Evolutionary conservation across 2,113 vertebrate species (phyloP), one percentile per base, ranked within the genome.

Genomic region (Pelvicachromis taeniatus): DNA sequence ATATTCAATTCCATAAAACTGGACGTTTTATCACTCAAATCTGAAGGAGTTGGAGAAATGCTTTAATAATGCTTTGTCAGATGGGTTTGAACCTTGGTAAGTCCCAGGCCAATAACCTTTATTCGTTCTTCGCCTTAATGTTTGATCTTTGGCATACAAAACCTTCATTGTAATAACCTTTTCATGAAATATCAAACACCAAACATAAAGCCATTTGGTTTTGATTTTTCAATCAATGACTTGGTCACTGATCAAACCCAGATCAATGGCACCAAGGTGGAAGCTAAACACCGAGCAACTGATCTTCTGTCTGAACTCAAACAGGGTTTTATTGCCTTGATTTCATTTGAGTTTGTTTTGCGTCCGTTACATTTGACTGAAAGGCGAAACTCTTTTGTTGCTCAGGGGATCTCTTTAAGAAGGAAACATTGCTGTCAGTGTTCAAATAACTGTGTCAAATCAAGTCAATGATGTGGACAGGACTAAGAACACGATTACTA

Each of bases 371-470:
- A 23, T 35, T 16, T 83, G 70, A 40, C 29, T 78, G 73, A 88
- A 89, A 82, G 0, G 19, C 55, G 38, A 77, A 65, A 54, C 56
- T 10, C 21, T n/a, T 81, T 50, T 70, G 42, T 61, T 9, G 21
- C 40, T 55, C 79, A 9, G 23, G 45, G 35, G 54, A 78, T 68
- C 38, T 78, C 79, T 68, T 38, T 61, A 83, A n/a, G 68, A 79
- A 70, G 29, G 75, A 84, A 77, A 55, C 54, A 38, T n/a, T 58
- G 78, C 68, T 61, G 56, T 86, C 31, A 48, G 29, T 58, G 29
- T 73, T 89, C 45, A 86, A 89, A 86, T 87, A 88, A 91, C 84
- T 83, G 10, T 87, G 86, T 87, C 82, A 52, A 70, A 70, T 84
- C 70, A 63, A 87, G 86, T 93, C 78, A 85, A 4, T 55, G 65